These are phyloP conservation scores for Steatornis caripensis DNA, from an alignment of 2,113 vertebrate species.

Conservation along the genomic window DNA sequence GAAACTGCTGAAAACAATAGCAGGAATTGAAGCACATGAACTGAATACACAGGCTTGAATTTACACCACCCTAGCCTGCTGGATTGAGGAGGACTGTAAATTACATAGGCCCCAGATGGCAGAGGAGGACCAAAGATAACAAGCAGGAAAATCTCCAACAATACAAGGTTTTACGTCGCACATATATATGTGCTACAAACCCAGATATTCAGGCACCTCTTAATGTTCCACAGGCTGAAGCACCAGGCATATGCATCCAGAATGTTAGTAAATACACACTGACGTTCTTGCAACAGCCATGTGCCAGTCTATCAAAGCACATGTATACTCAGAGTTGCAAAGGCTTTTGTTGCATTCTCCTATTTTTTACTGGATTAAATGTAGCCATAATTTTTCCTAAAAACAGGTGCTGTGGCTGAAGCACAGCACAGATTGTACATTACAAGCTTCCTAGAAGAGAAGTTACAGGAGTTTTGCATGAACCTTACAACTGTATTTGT, in stretches of 20 bases:
- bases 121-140: not conserved
- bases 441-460: not conserved
- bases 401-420: not conserved
- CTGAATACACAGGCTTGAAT: not conserved
- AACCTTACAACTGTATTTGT: not conserved
- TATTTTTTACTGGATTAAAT: not conserved
- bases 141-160: not conserved
- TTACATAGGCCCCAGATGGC: not conserved
- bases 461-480: not conserved
- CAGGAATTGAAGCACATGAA: conserved; percentile 34
- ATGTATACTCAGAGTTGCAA: not conserved
- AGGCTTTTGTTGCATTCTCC: not conserved
- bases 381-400: not conserved
- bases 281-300: not conserved
- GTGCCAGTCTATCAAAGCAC: not conserved
- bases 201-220: not conserved
- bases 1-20: conserved; percentile 39
- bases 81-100: not conserved
- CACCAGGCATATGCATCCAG: not conserved
- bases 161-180: not conserved
- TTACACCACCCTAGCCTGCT: not conserved
- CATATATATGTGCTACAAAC: not conserved
- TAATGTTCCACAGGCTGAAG: not conserved
- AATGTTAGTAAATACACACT: not conserved
- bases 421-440: not conserved